These are phyloP conservation scores for Balanococcus diminutus DNA, from an alignment of 2,888 invertebrate genomes.

Conservation along the genomic window DNA sequence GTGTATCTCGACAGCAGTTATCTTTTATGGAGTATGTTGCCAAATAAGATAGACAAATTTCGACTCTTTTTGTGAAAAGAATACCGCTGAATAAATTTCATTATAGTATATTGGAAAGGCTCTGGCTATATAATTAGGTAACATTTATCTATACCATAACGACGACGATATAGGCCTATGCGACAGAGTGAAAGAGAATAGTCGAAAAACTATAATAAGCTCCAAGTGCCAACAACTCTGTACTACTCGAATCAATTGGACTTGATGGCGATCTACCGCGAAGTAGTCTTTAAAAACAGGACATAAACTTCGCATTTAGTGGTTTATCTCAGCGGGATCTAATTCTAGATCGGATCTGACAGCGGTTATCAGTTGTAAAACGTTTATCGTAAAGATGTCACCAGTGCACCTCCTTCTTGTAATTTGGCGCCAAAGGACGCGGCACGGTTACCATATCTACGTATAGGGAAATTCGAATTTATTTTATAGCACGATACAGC, in stretches of 20 bases:
- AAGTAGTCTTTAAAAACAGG: constrained; percentile 50
- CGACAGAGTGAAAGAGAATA: not conserved
- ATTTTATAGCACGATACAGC: constrained; percentile 53
- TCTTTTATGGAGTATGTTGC: not conserved
- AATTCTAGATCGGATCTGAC: constrained; percentile 50
- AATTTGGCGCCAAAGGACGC: constrained; percentile 53
- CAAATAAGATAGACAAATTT: not conserved
- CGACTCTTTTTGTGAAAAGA: not conserved
- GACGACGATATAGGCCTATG: not conserved
- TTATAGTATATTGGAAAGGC: not conserved
- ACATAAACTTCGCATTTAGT: constrained; percentile 54
- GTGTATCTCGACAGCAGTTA: not conserved
- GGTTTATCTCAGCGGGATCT: constrained; percentile 54
- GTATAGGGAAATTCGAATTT: constrained; percentile 25
- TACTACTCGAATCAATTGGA: constrained; percentile 24
- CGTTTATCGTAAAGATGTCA: constrained; percentile 52
- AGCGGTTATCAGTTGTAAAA: constrained; percentile 52
- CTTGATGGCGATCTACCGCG: constrained; percentile 54
- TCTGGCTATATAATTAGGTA: not conserved
- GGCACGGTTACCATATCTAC: not conserved
- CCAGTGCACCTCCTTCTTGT: constrained; percentile 53
- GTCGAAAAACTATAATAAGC: not conserved
- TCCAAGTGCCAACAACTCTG: not conserved
- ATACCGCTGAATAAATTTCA: constrained; percentile 11
- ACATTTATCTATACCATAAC: not conserved